A percentile compares a stretch with the other conserved stretches of the same genome.
These are phyloP conservation scores for Glossophaga mutica DNA, from an alignment of 2,797 vertebrate species.

Conservation along the genomic window DNA sequence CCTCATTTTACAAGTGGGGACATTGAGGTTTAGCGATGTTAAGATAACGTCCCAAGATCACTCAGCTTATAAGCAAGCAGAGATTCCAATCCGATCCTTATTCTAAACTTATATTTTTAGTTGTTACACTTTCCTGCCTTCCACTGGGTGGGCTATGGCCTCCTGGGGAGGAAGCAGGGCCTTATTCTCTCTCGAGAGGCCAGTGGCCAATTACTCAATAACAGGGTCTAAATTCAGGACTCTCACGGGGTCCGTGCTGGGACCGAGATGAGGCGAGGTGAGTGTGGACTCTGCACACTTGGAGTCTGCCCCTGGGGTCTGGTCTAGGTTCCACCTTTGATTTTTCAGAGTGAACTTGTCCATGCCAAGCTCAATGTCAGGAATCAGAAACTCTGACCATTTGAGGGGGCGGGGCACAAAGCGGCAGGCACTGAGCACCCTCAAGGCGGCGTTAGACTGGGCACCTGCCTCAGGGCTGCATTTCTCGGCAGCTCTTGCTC, in stretches of 20 bases:
- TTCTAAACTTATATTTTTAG: background rate
- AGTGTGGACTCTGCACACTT: background rate
- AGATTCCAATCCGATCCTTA: background rate
- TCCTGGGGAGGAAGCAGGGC: background rate
- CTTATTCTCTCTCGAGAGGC: background rate
- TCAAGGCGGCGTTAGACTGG: too few relatives aligned
- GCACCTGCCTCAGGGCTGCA: background rate
- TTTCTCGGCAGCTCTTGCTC: background rate
- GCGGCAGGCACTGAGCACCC: fast-evolving
- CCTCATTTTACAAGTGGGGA: too few relatives aligned
- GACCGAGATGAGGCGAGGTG: background rate
- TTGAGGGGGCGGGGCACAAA: background rate
- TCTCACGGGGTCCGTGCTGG: background rate
- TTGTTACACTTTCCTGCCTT: background rate
- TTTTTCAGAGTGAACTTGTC: background rate
- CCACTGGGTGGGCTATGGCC: background rate
- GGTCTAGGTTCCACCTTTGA: background rate
- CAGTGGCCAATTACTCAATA: background rate
- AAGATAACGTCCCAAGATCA: background rate
- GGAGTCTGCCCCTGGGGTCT: background rate
- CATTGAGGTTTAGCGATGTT: too few relatives aligned
- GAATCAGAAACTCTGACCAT: background rate
- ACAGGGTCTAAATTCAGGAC: background rate
- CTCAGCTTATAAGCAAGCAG: background rate
- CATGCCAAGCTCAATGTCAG: background rate